Evolutionary conservation across 2,113 vertebrate species (phyloP).

Genomic region (Dromas ardeola): DNA sequence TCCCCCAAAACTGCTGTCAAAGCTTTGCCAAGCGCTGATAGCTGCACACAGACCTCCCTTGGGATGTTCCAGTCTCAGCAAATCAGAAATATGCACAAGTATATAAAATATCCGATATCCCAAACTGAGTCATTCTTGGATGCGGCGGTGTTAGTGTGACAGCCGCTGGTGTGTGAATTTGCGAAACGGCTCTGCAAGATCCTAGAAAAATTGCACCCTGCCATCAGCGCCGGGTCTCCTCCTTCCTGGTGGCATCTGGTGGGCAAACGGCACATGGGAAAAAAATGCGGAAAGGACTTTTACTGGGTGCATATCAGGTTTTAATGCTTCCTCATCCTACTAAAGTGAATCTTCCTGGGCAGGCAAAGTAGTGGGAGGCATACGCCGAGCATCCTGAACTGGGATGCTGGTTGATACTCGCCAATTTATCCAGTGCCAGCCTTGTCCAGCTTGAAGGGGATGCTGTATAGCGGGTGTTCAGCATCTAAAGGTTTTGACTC

Average conservation of each 20-base stretch:
- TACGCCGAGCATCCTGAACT: not conserved
- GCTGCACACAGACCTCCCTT: not conserved
- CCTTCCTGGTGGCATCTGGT: not conserved
- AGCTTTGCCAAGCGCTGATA: not conserved
- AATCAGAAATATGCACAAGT: not conserved
- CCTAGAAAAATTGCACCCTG: not conserved
- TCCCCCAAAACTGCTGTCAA: not conserved
- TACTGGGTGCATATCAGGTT: not conserved
- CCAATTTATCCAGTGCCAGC: not conserved
- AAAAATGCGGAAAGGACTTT: not conserved
- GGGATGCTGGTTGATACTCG: not conserved
- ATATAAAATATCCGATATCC: not conserved
- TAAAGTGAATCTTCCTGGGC: not conserved
- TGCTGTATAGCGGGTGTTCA: not conserved
- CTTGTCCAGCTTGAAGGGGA: not conserved
- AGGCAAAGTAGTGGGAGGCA: not conserved
- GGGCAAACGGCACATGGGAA: not conserved
- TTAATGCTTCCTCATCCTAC: not conserved
- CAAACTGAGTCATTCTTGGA: not conserved
- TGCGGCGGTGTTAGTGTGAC: not conserved
- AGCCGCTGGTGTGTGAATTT: not conserved
- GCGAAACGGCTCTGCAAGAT: not conserved
- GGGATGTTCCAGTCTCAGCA: not conserved
- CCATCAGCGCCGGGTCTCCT: fast-evolving
- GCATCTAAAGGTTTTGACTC: not conserved